Evolutionary conservation across 2,888 invertebrate species (phyloP), one percentile per base, ranked within the genome.

Genomic region (Ochropleura leucogaster): DNA sequence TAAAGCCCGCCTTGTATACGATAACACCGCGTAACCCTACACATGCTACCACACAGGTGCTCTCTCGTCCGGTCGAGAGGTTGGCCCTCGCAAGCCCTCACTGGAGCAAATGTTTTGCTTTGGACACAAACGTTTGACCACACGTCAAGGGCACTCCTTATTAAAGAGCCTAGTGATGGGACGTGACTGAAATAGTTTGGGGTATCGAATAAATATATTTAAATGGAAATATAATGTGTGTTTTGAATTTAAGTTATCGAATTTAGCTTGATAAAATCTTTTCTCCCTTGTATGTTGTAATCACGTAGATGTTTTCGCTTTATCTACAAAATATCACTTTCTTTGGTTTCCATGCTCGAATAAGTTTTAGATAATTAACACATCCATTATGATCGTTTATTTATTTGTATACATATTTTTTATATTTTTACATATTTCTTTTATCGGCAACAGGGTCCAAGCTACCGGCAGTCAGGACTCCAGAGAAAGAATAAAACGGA

Each of bases 41-140:
- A 70, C 75, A 74, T 71, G 84, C 82, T 78, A 70, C 78, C 79
- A 83, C 83, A 86, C 85, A 85, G 85, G 85, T 86, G 85, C 73
- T 80, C 90, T 88, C 90, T 92, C 91, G 87, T 85, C 84, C 88
- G 90, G 90, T 90, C 89, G 91, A 92, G 93, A 89, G 92, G 91
- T 92, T 91, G 90, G 90, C 89, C 89, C 89, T 90, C 87, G 75
- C 72, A 77, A 90, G 90, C 89, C 89, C 89, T 90, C 87, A 74
- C 72, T 78, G 80, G 83, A 87, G 90, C 90, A 91, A 91, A 92
- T 90, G 91, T 90, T 91, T 91, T 89, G 79, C 84, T 86, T 81
- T 76, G 74, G 87, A 84, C 87, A 89, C 84, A 90, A 91, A 90
- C 90, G 90, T 90, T 91, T 90, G 90, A 85, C 84, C 90, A 90